A percentile compares a stretch with the other conserved stretches of the same genome.
Conservation (phyloP, 2,797 vertebrate species). For the Parambassis ranga region DNA sequence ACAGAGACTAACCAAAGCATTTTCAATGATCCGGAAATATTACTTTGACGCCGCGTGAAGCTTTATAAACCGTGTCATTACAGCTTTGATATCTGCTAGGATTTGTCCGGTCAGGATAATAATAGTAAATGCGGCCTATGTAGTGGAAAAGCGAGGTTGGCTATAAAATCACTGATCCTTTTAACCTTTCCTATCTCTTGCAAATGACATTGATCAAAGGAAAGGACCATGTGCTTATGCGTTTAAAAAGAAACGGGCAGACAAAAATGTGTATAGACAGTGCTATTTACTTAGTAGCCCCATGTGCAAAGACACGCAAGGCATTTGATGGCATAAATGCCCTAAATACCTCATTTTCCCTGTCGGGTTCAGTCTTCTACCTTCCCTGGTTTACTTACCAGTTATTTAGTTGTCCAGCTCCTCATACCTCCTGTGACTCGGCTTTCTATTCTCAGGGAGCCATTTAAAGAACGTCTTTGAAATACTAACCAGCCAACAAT, state of each 20-base stretch:
- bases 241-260: constrained; percentile 51
- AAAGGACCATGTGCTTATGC: constrained; percentile 47
- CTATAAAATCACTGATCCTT: constrained; percentile 64
- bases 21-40: constrained; percentile 47
- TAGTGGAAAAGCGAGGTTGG: constrained; percentile 46
- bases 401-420: background rate
- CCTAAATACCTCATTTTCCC: constrained; percentile 40
- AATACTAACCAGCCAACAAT: constrained; percentile 50
- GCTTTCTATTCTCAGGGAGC: constrained; percentile 16
- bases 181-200: constrained; percentile 67
- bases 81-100: constrained; percentile 51
- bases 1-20: constrained; percentile 25
- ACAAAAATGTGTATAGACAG: constrained; percentile 71
- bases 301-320: constrained; percentile 31
- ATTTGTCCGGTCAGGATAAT: constrained; percentile 43
- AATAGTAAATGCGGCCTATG: constrained; percentile 42
- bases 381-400: constrained; percentile 18
- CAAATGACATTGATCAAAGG: constrained; percentile 62
- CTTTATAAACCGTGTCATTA: constrained; percentile 61
- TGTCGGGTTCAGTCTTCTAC: constrained; percentile 39
- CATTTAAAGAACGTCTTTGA: constrained; percentile 42
- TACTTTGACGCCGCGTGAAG: constrained; percentile 44
- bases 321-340: constrained; percentile 42
- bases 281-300: constrained; percentile 69
- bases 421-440: constrained; percentile 3